Base-by-base conservation (phyloP, 2,888 invertebrate species). In the Drosophila melanosoma region DNA sequence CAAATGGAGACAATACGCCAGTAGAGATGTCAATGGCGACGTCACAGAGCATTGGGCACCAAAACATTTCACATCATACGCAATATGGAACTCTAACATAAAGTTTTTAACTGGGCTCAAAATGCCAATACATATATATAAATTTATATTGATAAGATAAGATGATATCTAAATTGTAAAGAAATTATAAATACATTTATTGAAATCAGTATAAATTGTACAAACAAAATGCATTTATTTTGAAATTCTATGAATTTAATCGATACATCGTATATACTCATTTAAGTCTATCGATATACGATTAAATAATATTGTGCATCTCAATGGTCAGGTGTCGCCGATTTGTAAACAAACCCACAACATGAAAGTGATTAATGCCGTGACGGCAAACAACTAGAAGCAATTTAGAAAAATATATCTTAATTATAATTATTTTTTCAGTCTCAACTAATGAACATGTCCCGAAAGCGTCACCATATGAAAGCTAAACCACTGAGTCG, bases 401-500 rank as follows among this genome's bases (percentile, higher is more conserved):
- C 4, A 15, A 6, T 6, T 2, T 8, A 33, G 5, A 40, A 12
- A 12, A 12, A 6, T 20, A 26, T 1, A 35, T 26, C 17, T n/a
- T 23, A 32, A 12, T 7, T 0, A 8, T 12, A 15, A n/a, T 29
- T 26, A 26, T 29, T 23, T 8, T 23, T 52, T 49, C 20, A 56
- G 48, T 8, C 12, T 1, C 26, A 10, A 48, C n/a, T 11, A 7
- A 23, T 29, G n/a, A 61, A 7, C 10, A 80, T 78, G 81, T 62
- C 64, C 1, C 38, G 45, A 20, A 62, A 53, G 17, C 76, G 81
- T 10, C 48, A n/a, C 10, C 23, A 2, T 15, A 38, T 73, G 29
- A 76, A 74, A 26, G n/a, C 63, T 0, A 79, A 69, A 53, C 40
- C 69, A 4, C 38, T 57, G 4, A 81, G 70, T 60, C 86, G 83